phyloP scores from a whole-genome alignment of 1,140 invertebrate genomes.

The Drosophila kikkawai region DNA sequence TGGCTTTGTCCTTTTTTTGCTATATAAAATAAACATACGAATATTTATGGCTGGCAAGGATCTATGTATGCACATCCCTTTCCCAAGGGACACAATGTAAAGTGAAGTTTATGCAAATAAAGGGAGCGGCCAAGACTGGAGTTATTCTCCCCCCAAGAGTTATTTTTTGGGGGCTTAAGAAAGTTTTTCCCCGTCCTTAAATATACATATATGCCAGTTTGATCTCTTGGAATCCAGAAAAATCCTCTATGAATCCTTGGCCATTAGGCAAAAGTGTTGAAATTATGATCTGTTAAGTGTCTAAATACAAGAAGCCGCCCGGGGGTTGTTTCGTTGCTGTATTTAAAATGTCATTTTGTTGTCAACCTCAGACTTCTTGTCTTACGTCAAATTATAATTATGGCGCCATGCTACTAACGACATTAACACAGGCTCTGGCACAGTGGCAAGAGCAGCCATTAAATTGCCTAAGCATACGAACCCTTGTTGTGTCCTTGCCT shows the following conservation, averaged over 20 bases:
- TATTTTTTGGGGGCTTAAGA: constrained; percentile 13
- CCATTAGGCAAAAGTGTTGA: constrained; percentile 75
- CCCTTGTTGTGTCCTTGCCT: constrained; percentile 48
- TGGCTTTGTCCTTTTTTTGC: constrained; percentile 22
- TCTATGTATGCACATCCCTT: neutral
- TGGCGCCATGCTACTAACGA: constrained; percentile 84
- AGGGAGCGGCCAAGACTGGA: neutral
- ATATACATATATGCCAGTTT: neutral
- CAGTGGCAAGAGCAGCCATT: constrained; percentile 51
- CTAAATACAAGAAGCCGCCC: constrained; percentile 63
- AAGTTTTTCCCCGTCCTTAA: constrained; percentile 8
- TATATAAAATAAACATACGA: constrained; percentile 73
- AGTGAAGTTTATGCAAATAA: constrained; percentile 42
- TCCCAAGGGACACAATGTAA: constrained; percentile 10
- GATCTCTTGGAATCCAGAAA: constrained; percentile 2
- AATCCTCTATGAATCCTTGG: constrained; percentile 28
- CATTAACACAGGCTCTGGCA: constrained; percentile 62
- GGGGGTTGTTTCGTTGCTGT: constrained; percentile 50
- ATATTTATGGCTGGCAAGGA: constrained; percentile 63
- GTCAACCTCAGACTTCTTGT: constrained; percentile 85
- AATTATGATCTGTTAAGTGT: constrained; percentile 82
- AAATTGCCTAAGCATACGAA: constrained; percentile 75
- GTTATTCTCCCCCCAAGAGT: neutral
- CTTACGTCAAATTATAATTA: constrained; percentile 84
- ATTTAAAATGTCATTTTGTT: constrained; percentile 85